Conservation (phyloP, 2,113 vertebrate genomes). For the Microtus pennsylvanicus region DNA sequence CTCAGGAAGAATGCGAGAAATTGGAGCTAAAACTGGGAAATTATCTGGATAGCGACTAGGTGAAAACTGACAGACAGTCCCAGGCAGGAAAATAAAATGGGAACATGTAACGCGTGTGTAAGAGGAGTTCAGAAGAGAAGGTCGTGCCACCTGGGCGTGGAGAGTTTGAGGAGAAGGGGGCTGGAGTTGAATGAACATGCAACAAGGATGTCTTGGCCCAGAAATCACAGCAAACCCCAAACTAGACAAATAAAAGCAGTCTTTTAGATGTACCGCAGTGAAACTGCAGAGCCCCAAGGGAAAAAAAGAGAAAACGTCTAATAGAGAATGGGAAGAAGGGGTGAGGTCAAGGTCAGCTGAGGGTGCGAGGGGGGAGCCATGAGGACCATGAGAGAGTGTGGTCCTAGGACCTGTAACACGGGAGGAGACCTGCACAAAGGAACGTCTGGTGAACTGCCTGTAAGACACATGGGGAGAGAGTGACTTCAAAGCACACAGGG, state of each 20-base stretch:
- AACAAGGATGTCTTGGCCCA: neutral
- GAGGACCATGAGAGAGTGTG: neutral
- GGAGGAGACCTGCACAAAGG: neutral
- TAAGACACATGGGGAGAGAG: neutral
- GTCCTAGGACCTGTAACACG: too few species aligned
- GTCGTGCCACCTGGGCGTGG: neutral
- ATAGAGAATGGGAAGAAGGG: neutral
- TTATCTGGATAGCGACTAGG: neutral
- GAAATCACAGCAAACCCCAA: neutral
- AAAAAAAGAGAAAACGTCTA: neutral
- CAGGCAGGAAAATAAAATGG: conserved; percentile 13
- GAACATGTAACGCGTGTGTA: neutral
- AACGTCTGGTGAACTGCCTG: too few species aligned
- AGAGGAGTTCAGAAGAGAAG: neutral
- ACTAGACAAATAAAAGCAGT: neutral
- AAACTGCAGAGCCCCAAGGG: neutral
- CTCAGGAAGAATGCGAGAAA: conserved; percentile 41
- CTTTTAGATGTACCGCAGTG: neutral
- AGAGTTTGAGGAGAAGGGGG: neutral
- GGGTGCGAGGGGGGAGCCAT: neutral
- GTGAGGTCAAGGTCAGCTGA: neutral
- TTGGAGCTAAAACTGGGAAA: conserved; percentile 30
- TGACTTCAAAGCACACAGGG: neutral
- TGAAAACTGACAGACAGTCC: conserved; percentile 1
- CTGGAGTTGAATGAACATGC: neutral